Conservation (phyloP, 2,888 invertebrate species). For the Drosophila macrospina region DNA sequence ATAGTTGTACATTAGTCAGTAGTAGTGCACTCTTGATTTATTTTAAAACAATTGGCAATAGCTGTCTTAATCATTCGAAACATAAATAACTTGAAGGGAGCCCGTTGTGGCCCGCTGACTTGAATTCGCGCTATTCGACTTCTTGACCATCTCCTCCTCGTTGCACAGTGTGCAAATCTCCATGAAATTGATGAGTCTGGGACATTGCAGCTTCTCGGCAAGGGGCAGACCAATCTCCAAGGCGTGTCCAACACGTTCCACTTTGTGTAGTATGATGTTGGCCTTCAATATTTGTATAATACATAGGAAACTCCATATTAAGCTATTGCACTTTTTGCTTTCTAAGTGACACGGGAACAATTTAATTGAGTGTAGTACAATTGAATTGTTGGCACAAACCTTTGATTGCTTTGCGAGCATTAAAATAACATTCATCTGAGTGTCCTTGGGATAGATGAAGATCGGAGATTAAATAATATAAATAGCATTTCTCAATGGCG, state of each 20-base stretch:
- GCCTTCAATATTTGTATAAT: constrained; percentile 72
- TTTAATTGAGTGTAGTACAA: too few species aligned
- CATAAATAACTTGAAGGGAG: neutral
- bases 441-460: constrained; percentile 68
- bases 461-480: constrained; percentile 76
- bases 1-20: neutral
- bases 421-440: constrained; percentile 78
- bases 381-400: too few species aligned
- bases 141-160: constrained; percentile 2
- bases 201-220: constrained; percentile 2
- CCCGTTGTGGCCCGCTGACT: neutral
- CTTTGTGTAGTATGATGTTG: constrained; percentile 71
- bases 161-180: neutral
- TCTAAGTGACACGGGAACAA: too few species aligned
- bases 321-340: constrained; percentile 61
- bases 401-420: constrained; percentile 73
- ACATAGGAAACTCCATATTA: constrained; percentile 75
- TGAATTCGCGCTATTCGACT: neutral
- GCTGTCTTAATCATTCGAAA: neutral
- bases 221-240: constrained; percentile 41
- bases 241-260: constrained; percentile 76
- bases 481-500: constrained; percentile 79
- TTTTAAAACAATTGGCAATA: neutral
- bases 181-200: constrained; percentile 25
- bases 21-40: neutral